phyloP scores from a whole-genome alignment of 2,797 vertebrate genomes.

The Intellagama lesueurii region DNA sequence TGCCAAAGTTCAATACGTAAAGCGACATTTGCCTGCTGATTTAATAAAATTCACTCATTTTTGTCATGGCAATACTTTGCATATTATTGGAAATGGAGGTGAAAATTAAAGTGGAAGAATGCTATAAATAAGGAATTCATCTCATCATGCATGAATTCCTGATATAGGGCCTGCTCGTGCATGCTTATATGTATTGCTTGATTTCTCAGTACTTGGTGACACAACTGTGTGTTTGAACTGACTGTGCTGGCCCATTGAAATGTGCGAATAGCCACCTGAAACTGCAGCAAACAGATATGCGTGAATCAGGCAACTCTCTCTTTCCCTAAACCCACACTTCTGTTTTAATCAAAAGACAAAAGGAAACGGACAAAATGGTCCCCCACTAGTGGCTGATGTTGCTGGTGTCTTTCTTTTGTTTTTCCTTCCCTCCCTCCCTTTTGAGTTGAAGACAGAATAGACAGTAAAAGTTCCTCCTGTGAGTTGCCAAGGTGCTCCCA shows the following conservation, averaged over 20 bases:
- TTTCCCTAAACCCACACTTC: conserved; percentile 59
- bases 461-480: conserved; percentile 92
- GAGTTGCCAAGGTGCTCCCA: conserved; percentile 97
- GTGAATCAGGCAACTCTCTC: conserved; percentile 64
- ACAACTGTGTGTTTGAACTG: background rate
- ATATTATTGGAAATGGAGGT: conserved; percentile 67
- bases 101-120: conserved; percentile 60
- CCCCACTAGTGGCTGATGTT: conserved; percentile 67
- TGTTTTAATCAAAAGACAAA: conserved; percentile 74
- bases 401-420: conserved; percentile 64
- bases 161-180: conserved; percentile 41
- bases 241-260: conserved; percentile 2
- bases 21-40: background rate
- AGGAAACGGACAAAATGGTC: conserved; percentile 70
- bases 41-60: background rate
- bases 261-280: background rate
- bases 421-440: conserved; percentile 12
- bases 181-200: conserved; percentile 34
- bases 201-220: conserved; percentile 35
- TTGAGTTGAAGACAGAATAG: conserved; percentile 82
- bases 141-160: conserved; percentile 61
- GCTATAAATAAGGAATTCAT: conserved; percentile 71
- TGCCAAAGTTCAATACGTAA: background rate
- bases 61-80: conserved; percentile 62
- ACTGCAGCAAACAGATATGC: background rate